These are phyloP conservation scores for Watsonalla binaria DNA, from an alignment of 2,888 invertebrate genomes.

Conservation along the genomic window DNA sequence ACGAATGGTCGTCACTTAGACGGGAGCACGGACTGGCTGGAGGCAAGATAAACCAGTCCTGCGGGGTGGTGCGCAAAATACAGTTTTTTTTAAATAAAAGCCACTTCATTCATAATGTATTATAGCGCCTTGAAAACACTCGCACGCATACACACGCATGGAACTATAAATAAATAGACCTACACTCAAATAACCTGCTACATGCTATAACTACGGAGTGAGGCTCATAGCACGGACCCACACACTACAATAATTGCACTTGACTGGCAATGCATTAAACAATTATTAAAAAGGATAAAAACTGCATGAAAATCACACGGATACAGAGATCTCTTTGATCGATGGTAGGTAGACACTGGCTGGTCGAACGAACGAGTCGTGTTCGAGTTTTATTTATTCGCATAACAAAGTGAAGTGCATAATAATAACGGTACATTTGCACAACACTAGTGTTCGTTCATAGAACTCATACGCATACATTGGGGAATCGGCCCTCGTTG, in stretches of 20 bases:
- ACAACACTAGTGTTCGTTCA: slow-evolving; percentile 45
- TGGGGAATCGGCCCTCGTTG: slow-evolving; percentile 47
- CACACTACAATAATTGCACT: slow-evolving; percentile 43
- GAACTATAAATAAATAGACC: slow-evolving; percentile 46
- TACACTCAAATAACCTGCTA: slow-evolving; percentile 21
- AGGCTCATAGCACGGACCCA: slow-evolving; percentile 17
- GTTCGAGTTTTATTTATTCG: background rate
- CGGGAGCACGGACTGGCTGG: slow-evolving; percentile 26
- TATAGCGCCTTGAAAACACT: slow-evolving; percentile 55
- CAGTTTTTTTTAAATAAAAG: slow-evolving; percentile 62
- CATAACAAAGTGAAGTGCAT: slow-evolving; percentile 42
- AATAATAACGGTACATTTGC: slow-evolving; percentile 57
- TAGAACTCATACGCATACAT: slow-evolving; percentile 55
- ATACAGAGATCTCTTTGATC: slow-evolving; percentile 29
- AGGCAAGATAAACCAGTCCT: slow-evolving; percentile 60
- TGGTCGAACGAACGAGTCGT: slow-evolving; percentile 22
- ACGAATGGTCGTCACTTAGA: slow-evolving; percentile 53
- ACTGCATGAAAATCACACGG: slow-evolving; percentile 61
- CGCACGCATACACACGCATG: slow-evolving; percentile 40
- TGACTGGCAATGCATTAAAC: slow-evolving; percentile 31
- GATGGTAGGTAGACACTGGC: slow-evolving; percentile 42
- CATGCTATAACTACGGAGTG: slow-evolving; percentile 27
- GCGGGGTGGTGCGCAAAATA: slow-evolving; percentile 53
- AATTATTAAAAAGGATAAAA: slow-evolving; percentile 39
- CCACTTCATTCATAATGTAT: slow-evolving; percentile 77